phyloP scores from a whole-genome alignment of 1,140 invertebrate species.

The Mamestra configurata region DNA sequence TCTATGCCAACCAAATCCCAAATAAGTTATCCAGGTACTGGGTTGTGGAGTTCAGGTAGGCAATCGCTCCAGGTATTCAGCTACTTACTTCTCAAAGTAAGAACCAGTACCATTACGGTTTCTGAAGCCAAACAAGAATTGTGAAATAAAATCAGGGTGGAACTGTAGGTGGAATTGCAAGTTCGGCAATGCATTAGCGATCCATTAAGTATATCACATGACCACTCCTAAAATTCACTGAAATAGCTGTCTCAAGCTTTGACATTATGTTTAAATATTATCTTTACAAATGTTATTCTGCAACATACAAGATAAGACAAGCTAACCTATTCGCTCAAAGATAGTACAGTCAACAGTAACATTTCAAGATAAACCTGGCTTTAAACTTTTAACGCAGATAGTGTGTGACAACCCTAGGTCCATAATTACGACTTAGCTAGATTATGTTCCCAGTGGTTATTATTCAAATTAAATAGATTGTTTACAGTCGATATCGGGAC shows the following conservation, averaged over 20 bases:
- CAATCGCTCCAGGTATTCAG: too few species aligned
- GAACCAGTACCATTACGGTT: too few species aligned
- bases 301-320: conserved; percentile 13
- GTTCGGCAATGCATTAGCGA: too few species aligned
- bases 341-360: not conserved
- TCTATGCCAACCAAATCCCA: too few species aligned
- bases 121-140: too few species aligned
- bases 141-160: too few species aligned
- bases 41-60: too few species aligned
- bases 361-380: conserved; percentile 3
- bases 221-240: not conserved
- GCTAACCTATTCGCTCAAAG: not conserved
- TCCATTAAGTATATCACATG: too few species aligned
- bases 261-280: not conserved
- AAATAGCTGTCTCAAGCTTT: not conserved
- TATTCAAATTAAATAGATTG: conserved; percentile 50
- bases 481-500: conserved; percentile 26
- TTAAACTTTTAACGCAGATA: not conserved
- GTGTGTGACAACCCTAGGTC: conserved; percentile 7
- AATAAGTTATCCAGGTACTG: too few species aligned
- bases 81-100: not conserved
- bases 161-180: too few species aligned
- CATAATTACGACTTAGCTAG: conserved; percentile 16
- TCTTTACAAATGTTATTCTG: not conserved
- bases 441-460: conserved; percentile 35